Evolutionary conservation across 2,888 invertebrate species (phyloP), one percentile per base, ranked within the genome.

Genomic region (Thyatira batis): DNA sequence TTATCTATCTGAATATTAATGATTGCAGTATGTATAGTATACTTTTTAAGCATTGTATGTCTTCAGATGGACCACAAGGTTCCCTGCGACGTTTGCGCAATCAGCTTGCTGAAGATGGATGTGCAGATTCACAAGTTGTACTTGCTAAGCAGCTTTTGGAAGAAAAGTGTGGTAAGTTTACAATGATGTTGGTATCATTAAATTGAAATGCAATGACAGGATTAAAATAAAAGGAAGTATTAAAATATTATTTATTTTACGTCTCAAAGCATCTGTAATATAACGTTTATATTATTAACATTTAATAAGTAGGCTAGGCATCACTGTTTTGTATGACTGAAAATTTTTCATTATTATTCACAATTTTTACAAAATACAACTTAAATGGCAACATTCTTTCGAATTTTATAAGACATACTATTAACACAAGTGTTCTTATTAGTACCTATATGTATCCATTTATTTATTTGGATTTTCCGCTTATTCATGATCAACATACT

Each of bases 101-200:
- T 73, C 96, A 96, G 75, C 87, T 97, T 61, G 97, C 97, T 0
- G 96, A 96, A 73, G 97, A 97, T 85, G 97, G 97, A 8, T 97
- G 97, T 82, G 95, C 97, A 0, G 97, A 97, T 76, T 97, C 97
- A 9, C 98, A 98, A 86, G 96, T 97, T 59, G 96, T 97, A 52
- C 89, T 97, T 55, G 98, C 97, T 2, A 97, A 97, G 77, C 95
- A 96, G 72, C 89, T 98, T 39, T 89, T 98, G 67, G 95, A 96
- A 69, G 96, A 96, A 76, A 93, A 94, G 84, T 95, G 95, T 86
- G 96, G 96, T 96, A 89, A 77, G 87, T 69, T 54, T 43, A 45
- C 25, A 28, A 52, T 17, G 45, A 30, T 30, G 30, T 2, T 30
- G 30, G 30, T 11, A 30, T 11, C n/a, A n/a, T n/a, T n/a, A n/a